Percentiles rank a stretch among this genome's conserved stretches.
Evolutionary conservation across 2,888 invertebrate species (phyloP).

Genomic region (Cerastis rubricosa): DNA sequence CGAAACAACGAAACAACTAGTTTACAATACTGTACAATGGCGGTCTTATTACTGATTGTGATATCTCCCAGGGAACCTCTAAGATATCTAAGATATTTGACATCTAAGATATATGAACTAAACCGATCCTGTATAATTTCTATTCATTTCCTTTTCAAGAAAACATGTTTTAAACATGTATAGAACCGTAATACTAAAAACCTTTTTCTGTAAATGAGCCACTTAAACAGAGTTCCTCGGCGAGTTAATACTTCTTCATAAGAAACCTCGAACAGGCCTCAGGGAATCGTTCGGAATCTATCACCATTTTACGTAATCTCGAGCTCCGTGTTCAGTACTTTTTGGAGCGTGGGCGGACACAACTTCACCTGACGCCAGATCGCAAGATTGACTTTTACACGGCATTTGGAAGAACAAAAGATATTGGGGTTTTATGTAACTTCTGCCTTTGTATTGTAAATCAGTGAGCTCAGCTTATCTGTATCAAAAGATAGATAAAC

Average conservation of each 20-base stretch:
- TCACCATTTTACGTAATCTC: slow-evolving; percentile 66
- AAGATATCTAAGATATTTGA: too few relatives aligned
- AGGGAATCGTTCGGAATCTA: slow-evolving; percentile 63
- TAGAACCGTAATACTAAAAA: slow-evolving; percentile 32
- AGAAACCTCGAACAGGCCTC: slow-evolving; percentile 59
- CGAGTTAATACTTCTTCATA: slow-evolving; percentile 60
- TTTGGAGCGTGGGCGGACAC: slow-evolving; percentile 46
- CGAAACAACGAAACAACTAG: too few relatives aligned
- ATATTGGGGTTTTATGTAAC: slow-evolving; percentile 47
- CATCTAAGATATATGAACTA: neutral
- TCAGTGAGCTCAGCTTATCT: slow-evolving; percentile 14
- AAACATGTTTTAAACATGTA: slow-evolving; percentile 20
- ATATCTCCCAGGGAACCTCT: too few relatives aligned
- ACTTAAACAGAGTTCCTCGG: slow-evolving; percentile 54
- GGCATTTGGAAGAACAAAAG: slow-evolving; percentile 38
- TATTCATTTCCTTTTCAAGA: slow-evolving; percentile 4
- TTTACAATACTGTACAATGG: too few relatives aligned
- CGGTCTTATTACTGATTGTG: too few relatives aligned
- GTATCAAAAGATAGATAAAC: slow-evolving; percentile 32
- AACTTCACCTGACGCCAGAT: slow-evolving; percentile 51
- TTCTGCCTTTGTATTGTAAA: slow-evolving; percentile 27
- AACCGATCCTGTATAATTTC: neutral
- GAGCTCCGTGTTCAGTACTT: slow-evolving; percentile 43
- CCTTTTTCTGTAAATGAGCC: slow-evolving; percentile 57
- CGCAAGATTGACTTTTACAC: slow-evolving; percentile 63